Conservation (phyloP, 2,797 vertebrate genomes). For the Orientallactaga sibirica region DNA sequence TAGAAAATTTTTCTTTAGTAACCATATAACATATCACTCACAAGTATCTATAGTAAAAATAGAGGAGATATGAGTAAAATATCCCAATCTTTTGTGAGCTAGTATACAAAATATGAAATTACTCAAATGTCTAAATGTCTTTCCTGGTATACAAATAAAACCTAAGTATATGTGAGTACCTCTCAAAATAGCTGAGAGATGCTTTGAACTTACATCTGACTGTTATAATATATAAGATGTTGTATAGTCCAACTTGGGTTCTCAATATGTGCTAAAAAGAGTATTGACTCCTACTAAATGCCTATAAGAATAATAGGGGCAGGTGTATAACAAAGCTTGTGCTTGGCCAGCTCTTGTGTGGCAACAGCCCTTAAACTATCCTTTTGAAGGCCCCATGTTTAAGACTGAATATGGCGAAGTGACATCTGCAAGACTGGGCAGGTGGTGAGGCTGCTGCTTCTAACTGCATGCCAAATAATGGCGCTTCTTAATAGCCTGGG, state of each 20-base stretch:
- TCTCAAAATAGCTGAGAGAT: not conserved
- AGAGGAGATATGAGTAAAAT: constrained; percentile 13
- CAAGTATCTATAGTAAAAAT: constrained; percentile 35
- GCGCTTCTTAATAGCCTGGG: constrained; percentile 69
- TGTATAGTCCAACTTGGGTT: constrained; percentile 69
- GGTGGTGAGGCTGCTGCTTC: constrained; percentile 66
- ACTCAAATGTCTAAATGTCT: constrained; percentile 3
- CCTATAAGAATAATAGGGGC: constrained; percentile 55
- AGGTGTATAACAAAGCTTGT: constrained; percentile 67
- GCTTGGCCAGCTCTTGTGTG: constrained; percentile 42
- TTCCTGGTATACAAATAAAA: constrained; percentile 40
- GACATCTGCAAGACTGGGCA: constrained; percentile 69
- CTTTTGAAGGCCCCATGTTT: constrained; percentile 66
- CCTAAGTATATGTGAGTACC: not conserved
- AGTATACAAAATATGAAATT: constrained; percentile 48
- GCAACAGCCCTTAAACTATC: constrained; percentile 55
- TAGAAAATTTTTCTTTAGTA: constrained; percentile 21
- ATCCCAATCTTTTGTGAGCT: not conserved
- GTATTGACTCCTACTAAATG: constrained; percentile 48
- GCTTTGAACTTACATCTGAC: constrained; percentile 32
- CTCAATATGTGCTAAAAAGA: constrained; percentile 43
- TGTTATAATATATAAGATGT: constrained; percentile 57
- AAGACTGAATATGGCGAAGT: constrained; percentile 49
- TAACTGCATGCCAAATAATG: constrained; percentile 65
- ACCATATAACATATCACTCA: not conserved